phyloP scores from a whole-genome alignment of 92 coral and sea anemone species.

The Epizoanthus illoricatus region DNA sequence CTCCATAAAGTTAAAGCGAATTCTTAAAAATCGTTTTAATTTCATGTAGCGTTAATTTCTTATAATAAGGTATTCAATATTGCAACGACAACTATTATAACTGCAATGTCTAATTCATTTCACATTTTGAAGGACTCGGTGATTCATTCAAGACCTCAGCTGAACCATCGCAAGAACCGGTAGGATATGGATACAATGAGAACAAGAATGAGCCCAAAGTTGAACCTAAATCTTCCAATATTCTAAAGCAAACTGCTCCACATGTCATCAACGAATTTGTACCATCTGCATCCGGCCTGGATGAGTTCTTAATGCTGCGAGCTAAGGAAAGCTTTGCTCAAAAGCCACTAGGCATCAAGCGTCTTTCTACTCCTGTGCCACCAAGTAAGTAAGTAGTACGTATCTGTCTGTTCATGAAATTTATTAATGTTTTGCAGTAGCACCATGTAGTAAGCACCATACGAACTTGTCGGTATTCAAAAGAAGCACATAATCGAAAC shows the following conservation, averaged over 20 bases:
- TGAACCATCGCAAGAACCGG: not conserved
- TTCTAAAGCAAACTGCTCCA: slow-evolving; percentile 9
- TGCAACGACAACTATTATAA: not conserved
- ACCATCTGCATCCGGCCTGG: slow-evolving; percentile 42
- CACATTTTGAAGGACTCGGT: not conserved
- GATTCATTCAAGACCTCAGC: not conserved
- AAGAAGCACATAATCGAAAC: not conserved
- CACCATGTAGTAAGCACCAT: not conserved
- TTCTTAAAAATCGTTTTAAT: not conserved
- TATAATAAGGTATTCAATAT: not conserved
- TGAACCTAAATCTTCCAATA: not conserved
- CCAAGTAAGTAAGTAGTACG: slow-evolving; percentile 15
- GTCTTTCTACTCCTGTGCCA: slow-evolving; percentile 10
- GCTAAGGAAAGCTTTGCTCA: slow-evolving; percentile 20
- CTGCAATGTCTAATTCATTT: not conserved
- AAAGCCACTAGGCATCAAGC: not conserved
- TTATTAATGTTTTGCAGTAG: not conserved
- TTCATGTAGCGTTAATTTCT: not conserved
- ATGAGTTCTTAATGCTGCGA: slow-evolving; percentile 55
- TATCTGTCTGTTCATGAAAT: no score
- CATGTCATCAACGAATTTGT: not conserved
- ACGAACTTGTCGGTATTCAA: not conserved
- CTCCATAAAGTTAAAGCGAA: no score
- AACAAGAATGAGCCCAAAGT: not conserved
- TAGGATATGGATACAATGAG: not conserved